Base-by-base conservation (phyloP, 2,888 invertebrate species). In the Cyrtodaria siliqua region DNA sequence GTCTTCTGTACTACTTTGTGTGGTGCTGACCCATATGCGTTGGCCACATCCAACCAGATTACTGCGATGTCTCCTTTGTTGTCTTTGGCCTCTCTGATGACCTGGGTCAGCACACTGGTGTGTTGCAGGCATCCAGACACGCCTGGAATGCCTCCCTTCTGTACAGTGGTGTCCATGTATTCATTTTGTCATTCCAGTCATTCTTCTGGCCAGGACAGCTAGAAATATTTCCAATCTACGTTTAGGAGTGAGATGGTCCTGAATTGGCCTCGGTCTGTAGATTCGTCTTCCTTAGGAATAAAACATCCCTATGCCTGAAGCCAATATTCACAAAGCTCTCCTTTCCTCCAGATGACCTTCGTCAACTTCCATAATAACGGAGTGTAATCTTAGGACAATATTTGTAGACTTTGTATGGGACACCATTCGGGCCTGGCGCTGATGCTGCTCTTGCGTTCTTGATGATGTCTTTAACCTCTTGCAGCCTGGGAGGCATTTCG, bases 241-340 rank as follows among this genome's bases (percentile, higher is more conserved):
- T 71, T 82, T 1, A 78, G 61, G 1, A 70, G 49, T 3, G 70
- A 79, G 24, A 79, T 73, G 24, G 76, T 80, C 29, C 64, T 74
- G 56, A 78, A 73, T 42, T 78, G 74, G 2, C 42, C 49, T 16
- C 67, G 57, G 1, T 38, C 62, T 55, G 42, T 49, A 1, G 70
- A 29, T 26, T 77, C 56, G 49, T 73, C 62, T 38, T 70, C 63
- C 26, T 78, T 81, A 0, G 71, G 67, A 9, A 74, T 57, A 52
- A 68, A 71, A 26, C 71, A 79, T 0, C 67, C 61, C 24, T 74
- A 63, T 67, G 52, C 60, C 18, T 47, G 42, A 23, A 52, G 33
- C 61, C 67, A 80, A 12, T 38, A 18, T 18, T 53, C 44, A 29
- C 56, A 60, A 23, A 20, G 6, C 2, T 18, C 8, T 60, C 52